Evolutionary conservation across 2,113 vertebrate genomes (phyloP), one percentile per base, ranked within the genome.

Genomic region (Strigops habroptila): DNA sequence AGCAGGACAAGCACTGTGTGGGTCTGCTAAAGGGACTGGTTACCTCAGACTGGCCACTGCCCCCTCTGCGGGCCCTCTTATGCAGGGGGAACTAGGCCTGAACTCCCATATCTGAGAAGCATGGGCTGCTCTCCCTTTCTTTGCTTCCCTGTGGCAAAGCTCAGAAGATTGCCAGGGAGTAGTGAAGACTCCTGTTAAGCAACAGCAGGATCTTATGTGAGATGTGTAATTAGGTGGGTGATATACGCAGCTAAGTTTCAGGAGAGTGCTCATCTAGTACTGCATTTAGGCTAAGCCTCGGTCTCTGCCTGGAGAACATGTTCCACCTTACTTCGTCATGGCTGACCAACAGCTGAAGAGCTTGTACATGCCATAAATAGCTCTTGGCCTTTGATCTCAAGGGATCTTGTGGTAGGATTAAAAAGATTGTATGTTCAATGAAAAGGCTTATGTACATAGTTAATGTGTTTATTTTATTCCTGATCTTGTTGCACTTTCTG

Each of bases 371-470:
- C 68, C 2, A 0, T 51, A 52, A 82, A 44, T 43, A 78, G 65
- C 48, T 90, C 82, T 93, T 0, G 1, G 86, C 41, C 88, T 69
- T 86, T 69, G 23, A 52, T 49, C 83, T 91, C 93, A 57, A 85
- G 77, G 74, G 86, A 76, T 75, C 65, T 78, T 44, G 49, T 76
- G 70, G 79, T 79, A 67, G 59, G 62, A 78, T 87, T 88, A 53
- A 79, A 92, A 87, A 86, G 81, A 89, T 76, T 85, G 62, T 95
- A 46, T 67, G 68, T 87, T 89, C 63, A 73, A 35, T 67, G 41
- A 76, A 90, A 95, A 95, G 81, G 57, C 46, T 82, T 91, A 79
- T 96, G 86, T 94, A 95, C 83, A 93, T 94, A 93, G 82, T 69
- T 90, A 85, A 80, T 9, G 28, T 92, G 78, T 91, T 94, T 94